Conservation (phyloP, 2,113 vertebrate genomes). For the Melozone crissalis region DNA sequence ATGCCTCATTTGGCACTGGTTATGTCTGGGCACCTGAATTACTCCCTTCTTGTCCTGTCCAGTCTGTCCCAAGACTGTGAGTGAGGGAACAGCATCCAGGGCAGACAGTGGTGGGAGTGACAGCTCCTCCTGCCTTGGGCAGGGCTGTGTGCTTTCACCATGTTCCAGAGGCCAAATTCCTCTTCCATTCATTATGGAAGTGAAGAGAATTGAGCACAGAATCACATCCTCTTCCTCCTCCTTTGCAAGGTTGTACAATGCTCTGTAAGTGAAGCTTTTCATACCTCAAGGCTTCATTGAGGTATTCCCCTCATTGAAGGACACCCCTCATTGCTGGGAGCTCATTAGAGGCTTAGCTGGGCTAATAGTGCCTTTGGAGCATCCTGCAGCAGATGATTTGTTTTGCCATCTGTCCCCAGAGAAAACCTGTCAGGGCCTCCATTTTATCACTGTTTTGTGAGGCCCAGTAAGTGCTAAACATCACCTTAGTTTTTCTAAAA, state of each 20-base stretch:
- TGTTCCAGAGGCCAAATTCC: not conserved
- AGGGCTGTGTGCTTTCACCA: not conserved
- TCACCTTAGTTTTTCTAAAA: not conserved
- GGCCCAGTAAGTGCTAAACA: not conserved
- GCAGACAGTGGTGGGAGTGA: not conserved
- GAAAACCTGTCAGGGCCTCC: not conserved
- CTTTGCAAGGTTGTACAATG: not conserved
- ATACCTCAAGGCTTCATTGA: not conserved
- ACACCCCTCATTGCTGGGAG: not conserved
- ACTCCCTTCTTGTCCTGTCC: not conserved
- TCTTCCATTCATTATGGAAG: not conserved
- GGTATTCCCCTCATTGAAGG: not conserved
- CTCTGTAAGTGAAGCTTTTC: not conserved
- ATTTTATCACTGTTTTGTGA: not conserved
- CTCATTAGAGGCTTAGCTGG: slow-evolving; percentile 33
- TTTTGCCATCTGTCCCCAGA: slow-evolving; percentile 35
- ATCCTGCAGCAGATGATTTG: not conserved
- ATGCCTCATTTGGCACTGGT: not conserved
- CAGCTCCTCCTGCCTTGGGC: not conserved
- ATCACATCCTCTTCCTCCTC: not conserved
- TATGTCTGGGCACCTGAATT: not conserved
- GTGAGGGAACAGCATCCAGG: not conserved
- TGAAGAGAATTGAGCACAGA: not conserved
- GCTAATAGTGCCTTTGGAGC: not conserved
- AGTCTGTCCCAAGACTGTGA: not conserved